phyloP scores from a whole-genome alignment of 2,888 invertebrate species.

The Drosophila percnosoma region DNA sequence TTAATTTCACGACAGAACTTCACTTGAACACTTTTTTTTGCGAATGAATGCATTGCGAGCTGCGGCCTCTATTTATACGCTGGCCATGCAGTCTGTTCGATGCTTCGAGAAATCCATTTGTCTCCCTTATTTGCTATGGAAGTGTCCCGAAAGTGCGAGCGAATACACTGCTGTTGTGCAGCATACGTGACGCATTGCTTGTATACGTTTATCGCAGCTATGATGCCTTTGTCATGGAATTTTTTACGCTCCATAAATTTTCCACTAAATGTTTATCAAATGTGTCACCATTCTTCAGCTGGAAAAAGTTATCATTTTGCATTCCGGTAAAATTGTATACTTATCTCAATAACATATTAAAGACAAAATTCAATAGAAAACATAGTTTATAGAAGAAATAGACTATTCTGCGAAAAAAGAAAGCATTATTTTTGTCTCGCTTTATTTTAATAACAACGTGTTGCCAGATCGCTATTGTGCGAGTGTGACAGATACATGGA shows the following conservation, averaged over 20 bases:
- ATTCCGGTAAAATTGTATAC: background rate
- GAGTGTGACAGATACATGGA: constrained; percentile 8
- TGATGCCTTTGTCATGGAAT: background rate
- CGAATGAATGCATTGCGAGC: constrained; percentile 41
- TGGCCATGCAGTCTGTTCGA: constrained; percentile 14
- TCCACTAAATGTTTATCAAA: background rate
- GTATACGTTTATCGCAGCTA: background rate
- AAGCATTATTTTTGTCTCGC: background rate
- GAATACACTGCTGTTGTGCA: constrained; percentile 21
- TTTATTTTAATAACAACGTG: background rate
- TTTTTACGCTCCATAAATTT: background rate
- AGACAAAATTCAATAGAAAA: background rate
- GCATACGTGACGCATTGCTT: constrained; percentile 16
- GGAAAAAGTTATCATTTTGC: background rate
- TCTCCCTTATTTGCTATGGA: constrained; percentile 28
- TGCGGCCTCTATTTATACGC: constrained; percentile 59
- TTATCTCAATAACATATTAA: background rate
- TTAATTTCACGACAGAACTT: constrained; percentile 32
- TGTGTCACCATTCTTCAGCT: background rate
- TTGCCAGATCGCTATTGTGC: constrained; percentile 15
- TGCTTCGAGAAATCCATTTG: constrained; percentile 47
- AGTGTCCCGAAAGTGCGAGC: constrained; percentile 29
- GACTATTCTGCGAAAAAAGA: background rate
- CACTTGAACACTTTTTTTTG: constrained; percentile 63
- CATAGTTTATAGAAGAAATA: too few relatives aligned